A percentile compares a stretch with the other conserved stretches of the same genome.
Evolutionary conservation across 2,797 vertebrate genomes (phyloP).

Genomic region (Bryconaethiops microstoma): DNA sequence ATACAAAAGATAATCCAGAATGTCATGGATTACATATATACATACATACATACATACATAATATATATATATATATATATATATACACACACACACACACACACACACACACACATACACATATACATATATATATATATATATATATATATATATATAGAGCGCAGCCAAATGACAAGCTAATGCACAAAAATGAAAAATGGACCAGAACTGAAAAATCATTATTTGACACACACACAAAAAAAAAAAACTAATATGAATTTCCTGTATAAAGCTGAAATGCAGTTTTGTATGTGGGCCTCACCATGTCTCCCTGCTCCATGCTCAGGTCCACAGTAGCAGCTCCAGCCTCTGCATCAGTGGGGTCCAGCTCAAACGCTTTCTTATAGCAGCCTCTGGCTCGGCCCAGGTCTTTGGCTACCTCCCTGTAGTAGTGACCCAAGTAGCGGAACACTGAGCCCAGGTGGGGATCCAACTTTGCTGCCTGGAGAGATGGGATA

Average conservation of each 20-base stretch:
- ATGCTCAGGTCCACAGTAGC: slow-evolving; percentile 90
- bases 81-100: no score
- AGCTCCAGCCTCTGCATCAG: slow-evolving; percentile 86
- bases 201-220: no score
- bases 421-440: slow-evolving; percentile 89
- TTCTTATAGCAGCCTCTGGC: slow-evolving; percentile 94
- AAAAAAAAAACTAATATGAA: background rate
- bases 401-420: slow-evolving; percentile 83
- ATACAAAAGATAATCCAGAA: slow-evolving; percentile 3
- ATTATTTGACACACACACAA: background rate
- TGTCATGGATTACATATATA: no score
- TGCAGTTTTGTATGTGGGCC: slow-evolving; percentile 5
- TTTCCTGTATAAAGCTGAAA: background rate
- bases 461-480: slow-evolving; percentile 86
- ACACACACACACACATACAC: no score
- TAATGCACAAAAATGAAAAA: no score
- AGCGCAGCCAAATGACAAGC: no score
- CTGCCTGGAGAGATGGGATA: slow-evolving; percentile 78
- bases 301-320: slow-evolving; percentile 90
- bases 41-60: no score
- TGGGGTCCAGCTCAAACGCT: slow-evolving; percentile 89
- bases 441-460: slow-evolving; percentile 87
- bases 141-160: no score
- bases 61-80: no score
- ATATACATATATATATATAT: no score